Evolutionary conservation across 2,888 invertebrate genomes (phyloP).

Genomic region (Serripes groenlandicus): DNA sequence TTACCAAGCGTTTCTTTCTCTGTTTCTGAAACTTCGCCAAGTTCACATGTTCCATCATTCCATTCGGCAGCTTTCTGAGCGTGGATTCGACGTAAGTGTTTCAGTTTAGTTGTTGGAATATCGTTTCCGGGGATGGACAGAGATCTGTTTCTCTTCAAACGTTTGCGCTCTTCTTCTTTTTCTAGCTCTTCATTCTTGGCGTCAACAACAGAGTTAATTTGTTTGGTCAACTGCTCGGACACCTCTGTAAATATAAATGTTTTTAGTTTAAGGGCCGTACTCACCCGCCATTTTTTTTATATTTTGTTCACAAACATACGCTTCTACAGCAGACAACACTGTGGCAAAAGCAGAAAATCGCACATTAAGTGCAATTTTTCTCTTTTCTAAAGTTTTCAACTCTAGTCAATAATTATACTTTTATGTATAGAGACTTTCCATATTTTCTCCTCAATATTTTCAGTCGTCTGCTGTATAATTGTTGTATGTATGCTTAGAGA

Average conservation of each 20-base stretch:
- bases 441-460: too few relatives aligned
- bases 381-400: not conserved
- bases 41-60: not conserved
- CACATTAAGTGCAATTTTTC: not conserved
- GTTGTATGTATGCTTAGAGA: too few relatives aligned
- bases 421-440: too few relatives aligned
- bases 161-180: conserved; percentile 3
- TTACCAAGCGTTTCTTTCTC: not conserved
- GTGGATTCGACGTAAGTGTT: not conserved
- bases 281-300: not conserved
- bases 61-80: not conserved
- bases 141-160: conserved; percentile 10
- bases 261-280: too few relatives aligned
- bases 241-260: conserved; percentile 12
- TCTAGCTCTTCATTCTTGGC: conserved; percentile 10
- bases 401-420: too few relatives aligned
- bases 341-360: not conserved
- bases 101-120: not conserved
- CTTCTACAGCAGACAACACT: too few relatives aligned
- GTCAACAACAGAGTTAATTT: conserved; percentile 10
- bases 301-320: too few relatives aligned
- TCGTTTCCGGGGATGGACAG: not conserved
- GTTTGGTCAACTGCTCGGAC: conserved; percentile 7
- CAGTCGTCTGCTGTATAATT: too few relatives aligned
- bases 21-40: not conserved